These are phyloP conservation scores for Callopanchax toddi DNA, from an alignment of 2,113 vertebrate species.

Conservation along the genomic window DNA sequence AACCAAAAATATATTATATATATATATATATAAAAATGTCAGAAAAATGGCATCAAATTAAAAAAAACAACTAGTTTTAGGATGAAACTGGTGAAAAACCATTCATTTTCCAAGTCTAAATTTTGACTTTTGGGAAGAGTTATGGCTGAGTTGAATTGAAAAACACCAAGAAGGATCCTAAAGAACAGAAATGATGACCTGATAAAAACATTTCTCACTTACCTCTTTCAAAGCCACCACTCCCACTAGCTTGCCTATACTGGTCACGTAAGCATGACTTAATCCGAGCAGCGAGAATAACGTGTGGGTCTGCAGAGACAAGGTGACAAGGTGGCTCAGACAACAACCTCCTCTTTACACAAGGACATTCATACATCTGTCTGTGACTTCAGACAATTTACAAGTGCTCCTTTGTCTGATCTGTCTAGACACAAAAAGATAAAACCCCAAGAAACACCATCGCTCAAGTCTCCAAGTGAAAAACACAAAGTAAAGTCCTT, in stretches of 20 bases:
- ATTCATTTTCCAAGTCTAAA: too few relatives aligned
- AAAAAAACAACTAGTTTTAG: too few relatives aligned
- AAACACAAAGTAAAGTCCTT: constrained; percentile 12
- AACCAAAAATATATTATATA: too few relatives aligned
- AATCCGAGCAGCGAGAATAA: constrained; percentile 93
- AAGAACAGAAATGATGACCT: too few relatives aligned
- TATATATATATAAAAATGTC: too few relatives aligned
- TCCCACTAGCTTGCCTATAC: constrained; percentile 91
- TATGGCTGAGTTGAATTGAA: too few relatives aligned
- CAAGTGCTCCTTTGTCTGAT: constrained; percentile 9
- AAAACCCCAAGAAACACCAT: neutral
- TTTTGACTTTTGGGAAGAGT: too few relatives aligned
- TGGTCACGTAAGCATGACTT: constrained; percentile 92
- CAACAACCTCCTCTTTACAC: constrained; percentile 1
- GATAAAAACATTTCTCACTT: too few relatives aligned
- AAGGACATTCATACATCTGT: neutral
- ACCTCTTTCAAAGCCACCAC: constrained; percentile 95
- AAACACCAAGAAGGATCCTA: too few relatives aligned
- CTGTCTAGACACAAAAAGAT: constrained; percentile 18
- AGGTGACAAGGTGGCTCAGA: constrained; percentile 12
- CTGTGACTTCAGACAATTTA: constrained; percentile 15
- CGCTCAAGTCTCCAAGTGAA: neutral
- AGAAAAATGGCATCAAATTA: too few relatives aligned
- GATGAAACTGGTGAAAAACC: too few relatives aligned
- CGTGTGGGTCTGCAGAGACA: constrained; percentile 86